These are phyloP conservation scores for Noctua pronuba DNA, from an alignment of 2,888 invertebrate species.

Conservation along the genomic window DNA sequence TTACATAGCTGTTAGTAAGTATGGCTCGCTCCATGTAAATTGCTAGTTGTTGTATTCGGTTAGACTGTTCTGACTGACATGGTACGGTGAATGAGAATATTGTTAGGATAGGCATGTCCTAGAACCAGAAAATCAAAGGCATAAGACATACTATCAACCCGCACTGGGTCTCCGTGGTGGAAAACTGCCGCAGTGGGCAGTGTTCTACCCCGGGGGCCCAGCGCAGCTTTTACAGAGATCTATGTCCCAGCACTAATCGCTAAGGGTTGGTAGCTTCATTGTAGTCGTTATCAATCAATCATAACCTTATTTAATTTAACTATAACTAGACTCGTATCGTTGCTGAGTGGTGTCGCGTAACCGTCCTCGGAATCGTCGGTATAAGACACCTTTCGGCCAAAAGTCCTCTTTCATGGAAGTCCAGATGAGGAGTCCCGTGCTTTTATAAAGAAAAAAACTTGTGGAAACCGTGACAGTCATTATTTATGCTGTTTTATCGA, in stretches of 20 bases:
- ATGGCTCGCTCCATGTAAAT: background rate
- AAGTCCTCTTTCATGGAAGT: too few species aligned
- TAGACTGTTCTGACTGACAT: background rate
- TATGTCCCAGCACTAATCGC: background rate
- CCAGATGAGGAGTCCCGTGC: background rate
- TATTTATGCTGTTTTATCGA: too few species aligned
- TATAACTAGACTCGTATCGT: too few species aligned
- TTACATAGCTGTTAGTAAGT: slow-evolving; percentile 51
- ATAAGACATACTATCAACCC: background rate
- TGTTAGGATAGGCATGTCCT: background rate
- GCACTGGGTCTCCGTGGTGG: background rate
- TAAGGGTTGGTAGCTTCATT: too few species aligned
- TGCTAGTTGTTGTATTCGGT: background rate
- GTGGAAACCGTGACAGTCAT: background rate
- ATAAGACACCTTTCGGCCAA: too few species aligned
- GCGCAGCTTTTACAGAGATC: background rate
- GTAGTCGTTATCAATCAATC: too few species aligned
- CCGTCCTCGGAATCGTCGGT: too few species aligned
- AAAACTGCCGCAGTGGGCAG: background rate
- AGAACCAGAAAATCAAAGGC: background rate
- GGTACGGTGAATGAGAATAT: background rate
- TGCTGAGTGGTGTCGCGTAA: too few species aligned
- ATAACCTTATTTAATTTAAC: too few species aligned
- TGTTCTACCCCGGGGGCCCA: background rate
- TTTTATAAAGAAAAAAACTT: background rate